Conservation (phyloP, 2,888 invertebrate genomes). For the Hybos culiciformis region DNA sequence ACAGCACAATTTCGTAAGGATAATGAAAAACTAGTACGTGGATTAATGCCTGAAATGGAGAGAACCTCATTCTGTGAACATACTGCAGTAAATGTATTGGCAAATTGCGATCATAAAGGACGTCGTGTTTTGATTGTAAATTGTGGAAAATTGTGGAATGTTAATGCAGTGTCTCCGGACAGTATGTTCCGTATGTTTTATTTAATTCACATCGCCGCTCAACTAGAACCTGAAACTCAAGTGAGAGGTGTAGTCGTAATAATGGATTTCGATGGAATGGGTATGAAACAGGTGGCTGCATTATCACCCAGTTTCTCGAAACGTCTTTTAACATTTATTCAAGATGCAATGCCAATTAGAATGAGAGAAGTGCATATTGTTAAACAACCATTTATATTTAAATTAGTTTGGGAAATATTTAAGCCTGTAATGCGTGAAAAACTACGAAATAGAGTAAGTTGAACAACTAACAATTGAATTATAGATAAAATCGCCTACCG, state of each 20-base stretch:
- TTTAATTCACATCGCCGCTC: conserved; percentile 62
- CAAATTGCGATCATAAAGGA: conserved; percentile 59
- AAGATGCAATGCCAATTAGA: conserved; percentile 74
- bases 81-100: conserved; percentile 64
- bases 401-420: conserved; percentile 71
- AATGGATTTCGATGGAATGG: conserved; percentile 69
- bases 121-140: conserved; percentile 61
- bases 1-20: conserved; percentile 63
- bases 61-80: conserved; percentile 52
- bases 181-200: conserved; percentile 68
- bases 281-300: conserved; percentile 57
- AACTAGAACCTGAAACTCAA: conserved; percentile 62
- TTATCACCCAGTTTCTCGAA: conserved; percentile 61
- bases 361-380: conserved; percentile 77
- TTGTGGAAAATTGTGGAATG: conserved; percentile 63
- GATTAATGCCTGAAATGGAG: conserved; percentile 53
- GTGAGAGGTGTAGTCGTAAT: conserved; percentile 67
- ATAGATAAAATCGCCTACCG: no score
- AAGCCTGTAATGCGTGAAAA: conserved; percentile 72
- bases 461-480: neutral
- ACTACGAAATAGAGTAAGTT: conserved; percentile 57
- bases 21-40: conserved; percentile 47
- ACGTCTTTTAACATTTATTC: conserved; percentile 65
- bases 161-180: conserved; percentile 56
- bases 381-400: conserved; percentile 72